Percentiles rank a stretch among this genome's conserved stretches.
These are phyloP conservation scores for Anticlea derivata DNA, from an alignment of 2,888 invertebrate genomes.

Conservation along the genomic window DNA sequence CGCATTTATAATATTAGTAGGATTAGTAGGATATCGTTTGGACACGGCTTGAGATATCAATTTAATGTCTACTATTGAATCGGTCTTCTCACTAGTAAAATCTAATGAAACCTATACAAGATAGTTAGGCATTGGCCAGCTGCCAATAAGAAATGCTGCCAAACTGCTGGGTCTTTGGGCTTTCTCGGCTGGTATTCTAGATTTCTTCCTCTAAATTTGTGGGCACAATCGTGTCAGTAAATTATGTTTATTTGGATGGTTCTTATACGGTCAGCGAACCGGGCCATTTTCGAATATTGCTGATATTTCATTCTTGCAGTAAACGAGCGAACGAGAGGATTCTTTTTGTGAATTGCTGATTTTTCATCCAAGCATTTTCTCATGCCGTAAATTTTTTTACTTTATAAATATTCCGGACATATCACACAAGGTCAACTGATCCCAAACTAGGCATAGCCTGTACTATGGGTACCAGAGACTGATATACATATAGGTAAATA, in stretches of 20 bases:
- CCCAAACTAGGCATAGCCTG: no score
- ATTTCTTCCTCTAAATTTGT: slow-evolving; percentile 17
- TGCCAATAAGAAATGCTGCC: slow-evolving; percentile 20
- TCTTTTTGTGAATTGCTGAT: no score
- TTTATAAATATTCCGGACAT: no score
- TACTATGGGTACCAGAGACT: no score
- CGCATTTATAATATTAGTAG: no score
- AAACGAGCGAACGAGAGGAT: no score
- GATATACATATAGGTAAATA: no score
- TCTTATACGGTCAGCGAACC: slow-evolving; percentile 6
- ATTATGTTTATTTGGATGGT: neutral
- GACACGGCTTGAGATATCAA: no score
- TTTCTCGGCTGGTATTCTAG: slow-evolving; percentile 9
- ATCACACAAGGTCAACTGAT: no score
- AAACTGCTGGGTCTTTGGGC: slow-evolving; percentile 18
- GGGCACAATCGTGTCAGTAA: slow-evolving; percentile 8
- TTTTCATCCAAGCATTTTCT: neutral
- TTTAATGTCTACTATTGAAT: no score
- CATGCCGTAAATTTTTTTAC: no score
- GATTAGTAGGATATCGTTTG: no score
- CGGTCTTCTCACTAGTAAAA: neutral
- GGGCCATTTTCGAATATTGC: neutral
- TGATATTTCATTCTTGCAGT: neutral
- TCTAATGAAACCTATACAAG: slow-evolving; percentile 2
- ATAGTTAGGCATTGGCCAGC: slow-evolving; percentile 11